phyloP scores from a whole-genome alignment of 2,888 invertebrate species.

The Venusia cambrica region DNA sequence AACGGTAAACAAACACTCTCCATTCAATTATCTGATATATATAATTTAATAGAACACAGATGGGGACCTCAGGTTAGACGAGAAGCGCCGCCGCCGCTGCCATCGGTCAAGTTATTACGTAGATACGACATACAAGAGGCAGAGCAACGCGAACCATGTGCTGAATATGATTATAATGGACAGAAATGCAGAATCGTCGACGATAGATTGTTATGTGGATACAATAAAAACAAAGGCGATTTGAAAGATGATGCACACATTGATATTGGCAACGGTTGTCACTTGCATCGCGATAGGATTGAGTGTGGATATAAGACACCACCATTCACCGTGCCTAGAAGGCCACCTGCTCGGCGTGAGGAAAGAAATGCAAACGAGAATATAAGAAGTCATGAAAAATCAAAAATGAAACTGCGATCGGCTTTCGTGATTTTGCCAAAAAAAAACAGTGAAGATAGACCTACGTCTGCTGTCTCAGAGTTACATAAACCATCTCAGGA shows the following conservation, averaged over 20 bases:
- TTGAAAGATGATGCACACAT: slow-evolving; percentile 29
- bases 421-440: no score
- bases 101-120: background rate
- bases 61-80: background rate
- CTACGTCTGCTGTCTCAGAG: no score
- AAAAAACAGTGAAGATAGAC: no score
- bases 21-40: slow-evolving; percentile 1
- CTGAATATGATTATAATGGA: slow-evolving; percentile 52
- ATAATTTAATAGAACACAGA: slow-evolving; percentile 7
- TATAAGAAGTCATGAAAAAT: background rate
- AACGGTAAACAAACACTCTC: background rate
- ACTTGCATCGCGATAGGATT: slow-evolving; percentile 50
- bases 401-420: no score
- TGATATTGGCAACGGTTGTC: slow-evolving; percentile 51
- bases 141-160: slow-evolving; percentile 19
- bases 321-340: slow-evolving; percentile 29
- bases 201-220: slow-evolving; percentile 59
- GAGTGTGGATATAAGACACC: slow-evolving; percentile 58
- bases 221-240: slow-evolving; percentile 51
- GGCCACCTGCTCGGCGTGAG: slow-evolving; percentile 27
- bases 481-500: no score
- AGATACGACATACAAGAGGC: background rate
- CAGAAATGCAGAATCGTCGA: slow-evolving; percentile 46
- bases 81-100: no score
- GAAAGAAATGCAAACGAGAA: background rate